Conservation (phyloP, 2,888 invertebrate species). For the Suillia variegata region DNA sequence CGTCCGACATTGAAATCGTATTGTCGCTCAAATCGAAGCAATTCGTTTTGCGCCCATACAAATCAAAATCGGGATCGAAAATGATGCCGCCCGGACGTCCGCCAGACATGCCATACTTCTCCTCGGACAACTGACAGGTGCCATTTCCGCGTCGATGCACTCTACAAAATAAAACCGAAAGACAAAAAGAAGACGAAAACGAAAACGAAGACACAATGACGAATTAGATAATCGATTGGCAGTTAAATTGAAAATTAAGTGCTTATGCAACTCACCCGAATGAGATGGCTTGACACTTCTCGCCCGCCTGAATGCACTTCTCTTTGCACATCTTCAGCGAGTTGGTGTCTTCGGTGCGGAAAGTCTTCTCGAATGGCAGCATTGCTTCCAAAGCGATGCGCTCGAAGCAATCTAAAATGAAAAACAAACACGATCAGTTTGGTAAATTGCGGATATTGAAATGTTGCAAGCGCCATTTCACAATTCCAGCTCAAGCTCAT, state of each 20-base stretch:
- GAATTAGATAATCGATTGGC: conserved; percentile 36
- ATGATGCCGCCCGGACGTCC: conserved; percentile 64
- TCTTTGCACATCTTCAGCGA: conserved; percentile 68
- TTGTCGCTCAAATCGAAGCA: conserved; percentile 61
- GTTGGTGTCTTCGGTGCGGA: conserved; percentile 67
- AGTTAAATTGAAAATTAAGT: conserved; percentile 16
- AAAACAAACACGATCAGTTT: no score
- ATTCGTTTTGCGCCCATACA: conserved; percentile 66
- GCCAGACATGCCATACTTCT: conserved; percentile 61
- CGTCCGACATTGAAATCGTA: conserved; percentile 41
- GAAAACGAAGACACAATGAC: background rate
- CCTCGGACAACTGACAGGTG: conserved; percentile 65
- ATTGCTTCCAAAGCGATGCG: conserved; percentile 70
- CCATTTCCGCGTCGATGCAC: conserved; percentile 69
- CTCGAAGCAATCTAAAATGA: conserved; percentile 72
- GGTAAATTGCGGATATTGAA: background rate
- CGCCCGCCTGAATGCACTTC: conserved; percentile 67
- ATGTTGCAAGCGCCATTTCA: no score
- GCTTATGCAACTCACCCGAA: conserved; percentile 64
- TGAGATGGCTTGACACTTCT: conserved; percentile 69
- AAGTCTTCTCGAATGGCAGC: conserved; percentile 66
- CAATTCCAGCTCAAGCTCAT: no score
- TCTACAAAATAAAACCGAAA: no score
- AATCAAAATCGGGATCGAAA: conserved; percentile 68
- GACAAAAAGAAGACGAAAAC: conserved; percentile 16